Conservation (phyloP, 2,888 invertebrate genomes). For the Diloba caeruleocephala region DNA sequence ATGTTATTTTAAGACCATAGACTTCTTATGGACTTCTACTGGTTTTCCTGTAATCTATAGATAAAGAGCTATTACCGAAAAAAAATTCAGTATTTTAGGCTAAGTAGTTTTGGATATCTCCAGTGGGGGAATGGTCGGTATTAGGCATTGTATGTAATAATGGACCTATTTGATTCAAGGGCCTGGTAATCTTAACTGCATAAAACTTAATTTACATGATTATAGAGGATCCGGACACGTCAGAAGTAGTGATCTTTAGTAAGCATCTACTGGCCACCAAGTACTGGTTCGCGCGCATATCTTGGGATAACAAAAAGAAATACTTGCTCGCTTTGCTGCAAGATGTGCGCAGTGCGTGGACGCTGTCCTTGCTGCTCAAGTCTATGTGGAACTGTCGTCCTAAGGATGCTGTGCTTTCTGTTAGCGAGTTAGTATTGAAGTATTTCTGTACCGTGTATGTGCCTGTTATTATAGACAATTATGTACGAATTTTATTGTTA, state of each 20-base stretch:
- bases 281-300: conserved; percentile 76
- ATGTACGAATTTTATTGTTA: too few relatives aligned
- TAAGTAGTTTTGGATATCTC: too few relatives aligned
- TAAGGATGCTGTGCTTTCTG: conserved; percentile 78
- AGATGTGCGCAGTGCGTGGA: conserved; percentile 73
- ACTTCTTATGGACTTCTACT: too few relatives aligned
- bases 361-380: conserved; percentile 78
- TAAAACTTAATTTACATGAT: not conserved
- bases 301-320: conserved; percentile 75
- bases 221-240: conserved; percentile 55
- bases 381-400: conserved; percentile 81
- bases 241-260: conserved; percentile 62
- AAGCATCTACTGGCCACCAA: conserved; percentile 72
- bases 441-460: not conserved
- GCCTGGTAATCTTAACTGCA: too few relatives aligned
- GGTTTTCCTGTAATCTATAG: too few relatives aligned
- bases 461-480: too few relatives aligned
- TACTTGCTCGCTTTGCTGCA: conserved; percentile 71
- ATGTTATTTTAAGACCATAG: too few relatives aligned
- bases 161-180: too few relatives aligned
- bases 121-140: too few relatives aligned
- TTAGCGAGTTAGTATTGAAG: conserved; percentile 67
- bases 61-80: too few relatives aligned
- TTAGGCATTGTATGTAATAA: too few relatives aligned
- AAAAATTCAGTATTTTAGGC: too few relatives aligned